Conservation (phyloP, 2,113 vertebrate genomes). For the Aegotheles bennettii region DNA sequence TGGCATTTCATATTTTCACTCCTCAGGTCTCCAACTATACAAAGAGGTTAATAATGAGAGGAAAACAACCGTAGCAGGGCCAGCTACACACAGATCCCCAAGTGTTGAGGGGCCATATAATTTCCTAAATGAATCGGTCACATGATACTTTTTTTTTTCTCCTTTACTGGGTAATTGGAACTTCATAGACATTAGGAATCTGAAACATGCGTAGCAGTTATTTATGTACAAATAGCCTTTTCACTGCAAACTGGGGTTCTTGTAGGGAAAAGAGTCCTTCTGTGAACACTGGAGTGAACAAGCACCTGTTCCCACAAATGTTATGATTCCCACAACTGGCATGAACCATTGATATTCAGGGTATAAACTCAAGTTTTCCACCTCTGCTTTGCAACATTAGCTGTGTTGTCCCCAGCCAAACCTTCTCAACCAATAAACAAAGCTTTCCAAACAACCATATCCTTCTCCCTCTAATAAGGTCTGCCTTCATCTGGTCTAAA, state of each 20-base stretch:
- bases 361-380: not conserved
- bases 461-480: not conserved
- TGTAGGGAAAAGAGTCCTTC: not conserved
- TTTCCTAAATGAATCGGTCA: slow-evolving; percentile 29
- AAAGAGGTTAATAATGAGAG: not conserved
- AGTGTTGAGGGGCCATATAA: not conserved
- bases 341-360: not conserved
- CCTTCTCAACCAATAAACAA: not conserved
- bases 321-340: not conserved
- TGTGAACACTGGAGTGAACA: not conserved
- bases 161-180: slow-evolving; percentile 6
- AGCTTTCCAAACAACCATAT: not conserved
- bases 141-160: not conserved
- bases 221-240: slow-evolving; percentile 22
- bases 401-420: not conserved
- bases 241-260: not conserved
- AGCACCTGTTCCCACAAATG: slow-evolving; percentile 41
- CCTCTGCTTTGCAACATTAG: not conserved
- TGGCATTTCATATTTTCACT: not conserved
- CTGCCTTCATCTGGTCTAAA: not conserved
- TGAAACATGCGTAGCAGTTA: not conserved
- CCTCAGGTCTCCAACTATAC: not conserved
- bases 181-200: slow-evolving; percentile 30
- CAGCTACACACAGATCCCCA: not conserved
- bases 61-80: not conserved